Evolutionary conservation across 2,797 vertebrate genomes (phyloP).

Genomic region (Glyptemys insculpta): DNA sequence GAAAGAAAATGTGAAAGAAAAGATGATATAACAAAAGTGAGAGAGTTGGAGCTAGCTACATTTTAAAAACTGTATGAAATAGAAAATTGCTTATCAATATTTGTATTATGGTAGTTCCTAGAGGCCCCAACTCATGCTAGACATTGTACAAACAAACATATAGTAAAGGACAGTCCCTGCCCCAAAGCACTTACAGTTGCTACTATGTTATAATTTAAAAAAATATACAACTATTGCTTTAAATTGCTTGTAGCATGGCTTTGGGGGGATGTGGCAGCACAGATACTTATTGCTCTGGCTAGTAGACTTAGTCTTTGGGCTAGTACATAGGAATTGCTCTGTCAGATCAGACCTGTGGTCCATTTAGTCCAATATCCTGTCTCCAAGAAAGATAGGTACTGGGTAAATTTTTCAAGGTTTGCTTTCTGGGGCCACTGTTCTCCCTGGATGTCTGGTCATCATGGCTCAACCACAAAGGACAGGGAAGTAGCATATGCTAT

Average conservation of each 20-base stretch:
- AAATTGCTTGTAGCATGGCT: not conserved
- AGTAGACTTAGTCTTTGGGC: conserved; percentile 13
- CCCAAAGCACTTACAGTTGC: conserved; percentile 22
- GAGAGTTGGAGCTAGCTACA: not conserved
- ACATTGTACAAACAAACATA: not conserved
- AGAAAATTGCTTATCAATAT: not conserved
- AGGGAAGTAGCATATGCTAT: not conserved
- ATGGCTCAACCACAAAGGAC: not conserved
- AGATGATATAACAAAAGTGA: conserved; percentile 10
- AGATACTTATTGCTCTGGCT: conserved; percentile 1
- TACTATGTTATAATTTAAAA: rapidly evolving
- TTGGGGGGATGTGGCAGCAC: conserved; percentile 17
- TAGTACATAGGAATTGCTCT: not conserved
- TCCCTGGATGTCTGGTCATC: not conserved
- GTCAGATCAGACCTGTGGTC: not conserved
- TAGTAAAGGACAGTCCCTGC: not conserved
- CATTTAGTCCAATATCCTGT: not conserved
- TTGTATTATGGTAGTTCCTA: not conserved
- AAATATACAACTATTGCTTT: rapidly evolving
- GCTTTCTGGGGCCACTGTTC: not conserved
- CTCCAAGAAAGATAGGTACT: not conserved
- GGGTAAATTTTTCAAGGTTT: conserved; percentile 8
- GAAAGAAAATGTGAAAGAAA: conserved; percentile 29
- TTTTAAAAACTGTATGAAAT: not conserved
- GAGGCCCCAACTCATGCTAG: not conserved